Evolutionary conservation across 1,140 invertebrate genomes (phyloP), one percentile per base, ranked within the genome.

Genomic region (Calliphora vicina): DNA sequence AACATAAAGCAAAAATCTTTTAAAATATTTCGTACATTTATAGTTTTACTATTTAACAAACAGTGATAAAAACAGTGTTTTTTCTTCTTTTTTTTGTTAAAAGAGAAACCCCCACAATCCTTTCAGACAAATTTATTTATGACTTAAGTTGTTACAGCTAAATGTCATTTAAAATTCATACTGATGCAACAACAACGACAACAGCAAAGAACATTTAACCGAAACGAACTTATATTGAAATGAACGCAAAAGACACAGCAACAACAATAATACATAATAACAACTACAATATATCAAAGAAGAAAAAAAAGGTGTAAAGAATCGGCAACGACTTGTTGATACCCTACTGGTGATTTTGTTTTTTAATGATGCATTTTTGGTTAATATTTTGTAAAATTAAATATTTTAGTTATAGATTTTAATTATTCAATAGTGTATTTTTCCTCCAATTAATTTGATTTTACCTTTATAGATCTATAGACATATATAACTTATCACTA

Each of bases 81-180:
- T 17, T 1, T 17, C 15, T 50, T 50, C 4, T 50, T 17, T 50
- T 50, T 50, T 4, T 45, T 45, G 45, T 12, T 50, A 17, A 13
- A 50, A 50, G 13, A 50, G 45, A 43, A 17, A 43, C n/a, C n/a
- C 10, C 17, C 35, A 78, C 74, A 78, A 78, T 25, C 74, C 35
- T 78, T 78, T 78, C n/a, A 78, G 35, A 78, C 35, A 45, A 78
- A 78, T 78, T 78, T 78, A 78, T 78, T 78, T 78, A 78, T 78
- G 74, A 78, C 74, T 78, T 78, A 78, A 78, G 74, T 78, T 78
- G 74, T 78, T 78, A 78, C 74, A 78, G 74, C 74, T 78, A 78
- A 78, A 78, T 78, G 74, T 78, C 74, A 78, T 78, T 78, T 78
- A 43, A 78, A 78, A 78, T 78, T 78, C 74, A 78, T 78, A 78